phyloP scores from a whole-genome alignment of 1,140 invertebrate species.

The Stenopsyche tienmushanensis region DNA sequence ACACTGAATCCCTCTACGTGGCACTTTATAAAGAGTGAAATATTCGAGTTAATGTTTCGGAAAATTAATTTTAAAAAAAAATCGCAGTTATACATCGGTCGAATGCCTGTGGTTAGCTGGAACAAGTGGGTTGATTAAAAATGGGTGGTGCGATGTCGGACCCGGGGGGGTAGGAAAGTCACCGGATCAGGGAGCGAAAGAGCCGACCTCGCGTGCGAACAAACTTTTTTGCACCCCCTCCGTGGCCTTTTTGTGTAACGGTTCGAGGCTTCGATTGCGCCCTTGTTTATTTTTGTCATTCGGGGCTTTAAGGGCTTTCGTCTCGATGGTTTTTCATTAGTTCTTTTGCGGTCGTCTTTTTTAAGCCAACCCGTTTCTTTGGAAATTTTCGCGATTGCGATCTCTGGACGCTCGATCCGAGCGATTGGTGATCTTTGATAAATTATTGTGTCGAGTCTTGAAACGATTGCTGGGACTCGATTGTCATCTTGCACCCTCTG shows the following conservation, averaged over 20 bases:
- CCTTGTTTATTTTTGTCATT: conserved; percentile 13
- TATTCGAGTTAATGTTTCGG: no score
- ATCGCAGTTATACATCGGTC: not conserved
- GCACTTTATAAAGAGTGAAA: no score
- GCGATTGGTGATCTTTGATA: not conserved
- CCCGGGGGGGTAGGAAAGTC: not conserved
- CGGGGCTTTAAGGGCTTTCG: conserved; percentile 4
- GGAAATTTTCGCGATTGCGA: not conserved
- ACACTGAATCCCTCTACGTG: no score
- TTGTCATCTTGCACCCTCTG: not conserved
- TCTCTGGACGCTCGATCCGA: not conserved
- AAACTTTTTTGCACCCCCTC: not conserved
- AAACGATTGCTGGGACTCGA: not conserved
- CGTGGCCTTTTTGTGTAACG: not conserved
- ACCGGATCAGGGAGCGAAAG: no score
- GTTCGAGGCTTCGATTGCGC: not conserved
- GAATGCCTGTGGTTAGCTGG: not conserved
- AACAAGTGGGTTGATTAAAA: conserved; percentile 9
- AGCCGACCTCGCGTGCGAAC: conserved; percentile 3
- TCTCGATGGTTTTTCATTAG: conserved; percentile 11
- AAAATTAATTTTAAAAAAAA: not conserved
- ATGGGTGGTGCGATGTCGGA: not conserved
- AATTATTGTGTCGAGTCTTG: not conserved
- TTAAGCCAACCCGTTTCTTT: not conserved
- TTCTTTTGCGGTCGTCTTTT: not conserved